These are phyloP conservation scores for Chaetodon trifasciatus DNA, from an alignment of 2,797 vertebrate species.

Conservation along the genomic window DNA sequence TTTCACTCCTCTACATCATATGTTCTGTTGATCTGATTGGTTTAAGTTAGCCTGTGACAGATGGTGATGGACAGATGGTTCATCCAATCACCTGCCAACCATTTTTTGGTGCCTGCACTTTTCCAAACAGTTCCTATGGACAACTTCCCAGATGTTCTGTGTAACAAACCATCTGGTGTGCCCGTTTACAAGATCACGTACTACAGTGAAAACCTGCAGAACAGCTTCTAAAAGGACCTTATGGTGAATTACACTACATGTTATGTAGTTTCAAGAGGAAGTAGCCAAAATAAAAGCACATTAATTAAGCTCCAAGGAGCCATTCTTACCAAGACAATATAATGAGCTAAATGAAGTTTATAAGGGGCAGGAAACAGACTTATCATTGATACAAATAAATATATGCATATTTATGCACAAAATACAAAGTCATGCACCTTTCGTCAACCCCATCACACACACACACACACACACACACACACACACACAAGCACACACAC, in stretches of 20 bases:
- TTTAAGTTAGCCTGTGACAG: no score
- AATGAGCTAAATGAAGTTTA: not conserved
- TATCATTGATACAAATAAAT: constrained; percentile 9
- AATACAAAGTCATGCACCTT: constrained; percentile 25
- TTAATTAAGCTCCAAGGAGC: constrained; percentile 8
- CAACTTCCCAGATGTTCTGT: no score
- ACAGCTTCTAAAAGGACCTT: constrained; percentile 1
- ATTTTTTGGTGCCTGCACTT: no score
- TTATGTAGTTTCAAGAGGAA: not conserved
- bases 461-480: constrained; percentile 5
- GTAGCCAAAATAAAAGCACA: not conserved
- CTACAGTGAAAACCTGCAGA: not conserved
- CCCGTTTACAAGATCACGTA: no score
- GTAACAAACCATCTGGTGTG: no score
- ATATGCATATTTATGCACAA: not conserved
- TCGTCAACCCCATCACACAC: constrained; percentile 3
- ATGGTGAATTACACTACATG: not conserved
- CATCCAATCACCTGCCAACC: no score
- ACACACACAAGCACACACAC: constrained; percentile 4
- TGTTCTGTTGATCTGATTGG: no score
- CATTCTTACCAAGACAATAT: constrained; percentile 3
- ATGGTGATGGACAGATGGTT: no score
- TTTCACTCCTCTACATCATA: no score
- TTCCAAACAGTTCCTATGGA: no score
- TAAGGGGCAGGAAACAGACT: not conserved